Evolutionary conservation across 2,113 vertebrate genomes (phyloP).

Genomic region (Sapayoa aenigma): DNA sequence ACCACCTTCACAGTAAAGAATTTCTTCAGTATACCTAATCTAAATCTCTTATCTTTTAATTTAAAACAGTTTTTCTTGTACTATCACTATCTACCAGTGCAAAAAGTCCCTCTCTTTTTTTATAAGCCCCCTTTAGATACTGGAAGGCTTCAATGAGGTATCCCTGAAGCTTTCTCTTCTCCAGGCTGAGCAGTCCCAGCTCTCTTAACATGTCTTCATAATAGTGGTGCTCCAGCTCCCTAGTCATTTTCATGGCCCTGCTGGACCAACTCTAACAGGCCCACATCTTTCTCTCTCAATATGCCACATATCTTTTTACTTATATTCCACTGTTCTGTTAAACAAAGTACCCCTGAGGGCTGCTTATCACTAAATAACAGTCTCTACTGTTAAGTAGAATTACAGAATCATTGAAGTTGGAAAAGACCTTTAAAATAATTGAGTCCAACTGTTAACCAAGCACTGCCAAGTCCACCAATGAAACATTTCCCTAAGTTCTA

Average conservation of each 20-base stretch:
- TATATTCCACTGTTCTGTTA: slow-evolving; percentile 18
- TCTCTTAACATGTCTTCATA: neutral
- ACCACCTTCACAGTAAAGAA: neutral
- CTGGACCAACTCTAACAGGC: neutral
- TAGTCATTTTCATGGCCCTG: neutral
- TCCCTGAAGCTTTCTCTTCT: neutral
- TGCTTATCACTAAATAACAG: slow-evolving; percentile 61
- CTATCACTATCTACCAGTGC: neutral
- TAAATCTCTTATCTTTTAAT: neutral
- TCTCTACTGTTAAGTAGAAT: slow-evolving; percentile 5
- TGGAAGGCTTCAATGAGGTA: neutral
- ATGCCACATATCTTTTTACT: slow-evolving; percentile 43
- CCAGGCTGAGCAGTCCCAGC: neutral
- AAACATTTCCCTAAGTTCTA: neutral
- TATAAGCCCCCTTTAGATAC: neutral
- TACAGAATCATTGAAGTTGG: neutral
- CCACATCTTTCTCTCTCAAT: neutral
- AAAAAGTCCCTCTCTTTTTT: neutral
- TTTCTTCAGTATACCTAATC: neutral
- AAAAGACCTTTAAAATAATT: neutral
- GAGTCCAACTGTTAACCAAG: neutral
- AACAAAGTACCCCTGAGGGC: slow-evolving; percentile 41
- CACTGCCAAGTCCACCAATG: neutral
- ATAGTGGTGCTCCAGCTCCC: neutral
- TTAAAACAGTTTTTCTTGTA: neutral